Base-by-base conservation (phyloP, 2,113 vertebrate genomes). In the Erpornis zantholeuca region DNA sequence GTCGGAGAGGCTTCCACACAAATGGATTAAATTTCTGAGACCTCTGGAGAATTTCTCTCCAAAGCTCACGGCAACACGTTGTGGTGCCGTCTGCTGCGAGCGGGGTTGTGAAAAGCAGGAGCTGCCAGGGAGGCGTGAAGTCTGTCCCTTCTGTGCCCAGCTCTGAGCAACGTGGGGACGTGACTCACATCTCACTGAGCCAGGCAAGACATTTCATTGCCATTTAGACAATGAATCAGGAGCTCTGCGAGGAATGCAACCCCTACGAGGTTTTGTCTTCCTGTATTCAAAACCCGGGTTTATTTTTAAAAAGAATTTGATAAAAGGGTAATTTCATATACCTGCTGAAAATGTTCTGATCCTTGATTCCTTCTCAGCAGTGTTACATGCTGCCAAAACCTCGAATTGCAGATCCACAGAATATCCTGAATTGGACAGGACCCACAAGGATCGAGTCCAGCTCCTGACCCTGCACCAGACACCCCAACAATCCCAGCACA, bases 141-240 rank as follows among this genome's bases (percentile, higher is more conserved):
- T 16, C 47, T 87, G 81, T 88, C 52, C 80, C 68, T 91, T 76
- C 85, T 82, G 59, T 56, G 64, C 50, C 52, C 80, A 82, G 10
- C 65, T 82, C 69, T 15, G 53, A 79, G 84, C 56, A 65, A 65
- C 42, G 6, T 12, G 42, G 86, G 77, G 80, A 92, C 2, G 11
- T 93, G 93, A 96, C 47, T 94, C 92, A 94, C 56, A 52, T 5
- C 71, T 24, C 81, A 4, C 29, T 60, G 25, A 95, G 82, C 15
- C 2, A 92, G 70, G 79, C 56, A 50, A 92, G 71, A 45, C 69
- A 61, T 88, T 50, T 57, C 80, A 4, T 9, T 78, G 91, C 73
- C 80, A 73, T 88, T 94, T 93, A 78, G 38, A 56, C 68, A 84
- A 65, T 75, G 68, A 94, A 79, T 90, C 88, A 75, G 82, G 82